phyloP scores from a whole-genome alignment of 2,113 vertebrate species.

The Oostethus manadensis region DNA sequence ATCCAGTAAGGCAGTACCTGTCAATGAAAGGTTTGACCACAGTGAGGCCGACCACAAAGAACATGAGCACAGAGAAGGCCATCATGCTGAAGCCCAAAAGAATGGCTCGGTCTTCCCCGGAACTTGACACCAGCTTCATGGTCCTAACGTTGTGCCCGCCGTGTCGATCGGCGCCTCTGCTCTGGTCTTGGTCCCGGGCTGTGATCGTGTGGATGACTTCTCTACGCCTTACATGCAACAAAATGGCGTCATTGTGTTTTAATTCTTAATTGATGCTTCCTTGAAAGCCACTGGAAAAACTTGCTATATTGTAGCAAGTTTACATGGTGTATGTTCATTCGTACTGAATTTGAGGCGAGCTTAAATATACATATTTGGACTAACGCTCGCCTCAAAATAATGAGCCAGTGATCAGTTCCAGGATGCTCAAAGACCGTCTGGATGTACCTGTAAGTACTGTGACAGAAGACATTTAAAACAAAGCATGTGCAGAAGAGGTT shows the following conservation, averaged over 20 bases:
- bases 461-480: too few species aligned
- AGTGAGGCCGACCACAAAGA: constrained; percentile 75
- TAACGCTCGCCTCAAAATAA: too few species aligned
- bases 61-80: constrained; percentile 78
- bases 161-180: constrained; percentile 15
- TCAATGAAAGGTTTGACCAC: constrained; percentile 73
- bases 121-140: constrained; percentile 61
- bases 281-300: too few species aligned
- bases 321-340: too few species aligned
- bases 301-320: too few species aligned
- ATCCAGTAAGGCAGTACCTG: constrained; percentile 60
- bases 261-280: too few species aligned
- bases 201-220: constrained; percentile 39
- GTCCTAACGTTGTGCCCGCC: constrained; percentile 34
- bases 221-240: constrained; percentile 44
- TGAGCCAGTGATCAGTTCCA: too few species aligned
- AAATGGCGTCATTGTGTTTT: background rate
- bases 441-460: too few species aligned
- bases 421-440: too few species aligned
- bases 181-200: constrained; percentile 40
- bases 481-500: too few species aligned
- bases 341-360: too few species aligned
- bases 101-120: constrained; percentile 78
- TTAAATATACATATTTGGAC: too few species aligned
- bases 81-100: constrained; percentile 79